Percentiles rank a stretch among this genome's conserved stretches.
phyloP scores from a whole-genome alignment of 2,113 vertebrate genomes.

The Sander lucioperca region DNA sequence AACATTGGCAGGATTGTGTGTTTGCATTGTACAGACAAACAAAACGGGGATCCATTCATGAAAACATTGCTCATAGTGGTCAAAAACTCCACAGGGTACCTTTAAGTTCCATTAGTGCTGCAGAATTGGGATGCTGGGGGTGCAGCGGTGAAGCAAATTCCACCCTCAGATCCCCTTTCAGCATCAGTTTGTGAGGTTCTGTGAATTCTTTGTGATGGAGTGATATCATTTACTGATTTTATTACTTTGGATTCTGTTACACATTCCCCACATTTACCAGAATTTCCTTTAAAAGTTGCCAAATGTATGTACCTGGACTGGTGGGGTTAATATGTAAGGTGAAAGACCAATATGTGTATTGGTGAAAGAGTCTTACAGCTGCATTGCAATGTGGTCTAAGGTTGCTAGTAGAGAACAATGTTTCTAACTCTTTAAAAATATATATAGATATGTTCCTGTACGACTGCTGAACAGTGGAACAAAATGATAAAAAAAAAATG shows the following conservation, averaged over 20 bases:
- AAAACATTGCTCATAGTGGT: neutral
- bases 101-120: neutral
- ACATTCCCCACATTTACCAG: slow-evolving; percentile 29
- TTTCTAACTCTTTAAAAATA: neutral
- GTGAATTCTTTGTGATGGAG: slow-evolving; percentile 12
- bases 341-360: slow-evolving; percentile 4
- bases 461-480: neutral
- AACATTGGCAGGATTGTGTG: neutral
- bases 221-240: slow-evolving; percentile 23
- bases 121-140: neutral
- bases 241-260: slow-evolving; percentile 12
- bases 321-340: neutral
- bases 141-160: neutral
- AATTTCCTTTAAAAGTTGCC: slow-evolving; percentile 5
- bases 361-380: neutral
- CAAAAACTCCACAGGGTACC: neutral
- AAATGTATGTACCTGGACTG: slow-evolving; percentile 17
- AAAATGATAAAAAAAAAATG: neutral
- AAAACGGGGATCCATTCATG: neutral
- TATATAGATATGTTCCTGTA: neutral
- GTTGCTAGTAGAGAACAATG: neutral
- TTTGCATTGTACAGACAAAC: neutral
- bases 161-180: neutral
- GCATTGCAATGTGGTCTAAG: neutral
- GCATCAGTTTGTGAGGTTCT: slow-evolving; percentile 1